phyloP scores from a whole-genome alignment of 2,797 vertebrate species.

The Poeciliopsis paucimaculata region DNA sequence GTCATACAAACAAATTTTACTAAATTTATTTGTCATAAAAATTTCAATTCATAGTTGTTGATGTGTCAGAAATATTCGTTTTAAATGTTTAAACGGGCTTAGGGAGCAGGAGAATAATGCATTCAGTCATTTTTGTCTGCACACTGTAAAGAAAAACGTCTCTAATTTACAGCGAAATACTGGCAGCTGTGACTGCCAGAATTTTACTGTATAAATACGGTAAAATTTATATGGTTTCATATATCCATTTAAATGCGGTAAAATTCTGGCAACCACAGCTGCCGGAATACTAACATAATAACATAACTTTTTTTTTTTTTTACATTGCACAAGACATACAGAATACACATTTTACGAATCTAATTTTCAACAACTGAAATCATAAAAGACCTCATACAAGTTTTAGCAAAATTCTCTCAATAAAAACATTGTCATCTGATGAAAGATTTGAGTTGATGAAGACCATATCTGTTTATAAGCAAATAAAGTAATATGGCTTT shows the following conservation, averaged over 20 bases:
- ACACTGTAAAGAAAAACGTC: too few species aligned
- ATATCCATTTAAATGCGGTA: too few species aligned
- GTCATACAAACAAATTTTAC: too few species aligned
- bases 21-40: neutral
- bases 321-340: neutral
- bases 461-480: neutral
- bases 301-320: too few species aligned
- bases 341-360: neutral
- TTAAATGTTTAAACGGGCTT: neutral
- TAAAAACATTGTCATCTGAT: neutral
- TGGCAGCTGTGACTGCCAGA: too few species aligned
- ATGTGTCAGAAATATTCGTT: neutral
- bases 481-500: neutral
- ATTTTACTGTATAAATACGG: too few species aligned
- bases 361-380: neutral
- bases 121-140: neutral
- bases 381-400: neutral
- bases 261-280: too few species aligned
- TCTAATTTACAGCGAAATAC: too few species aligned
- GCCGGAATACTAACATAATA: too few species aligned
- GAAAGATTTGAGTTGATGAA: neutral
- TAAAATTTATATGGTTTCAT: too few species aligned
- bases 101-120: neutral
- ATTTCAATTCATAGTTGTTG: neutral
- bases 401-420: neutral